Conservation (phyloP, 1,140 invertebrate genomes). For the Sycophaga agraensis region DNA sequence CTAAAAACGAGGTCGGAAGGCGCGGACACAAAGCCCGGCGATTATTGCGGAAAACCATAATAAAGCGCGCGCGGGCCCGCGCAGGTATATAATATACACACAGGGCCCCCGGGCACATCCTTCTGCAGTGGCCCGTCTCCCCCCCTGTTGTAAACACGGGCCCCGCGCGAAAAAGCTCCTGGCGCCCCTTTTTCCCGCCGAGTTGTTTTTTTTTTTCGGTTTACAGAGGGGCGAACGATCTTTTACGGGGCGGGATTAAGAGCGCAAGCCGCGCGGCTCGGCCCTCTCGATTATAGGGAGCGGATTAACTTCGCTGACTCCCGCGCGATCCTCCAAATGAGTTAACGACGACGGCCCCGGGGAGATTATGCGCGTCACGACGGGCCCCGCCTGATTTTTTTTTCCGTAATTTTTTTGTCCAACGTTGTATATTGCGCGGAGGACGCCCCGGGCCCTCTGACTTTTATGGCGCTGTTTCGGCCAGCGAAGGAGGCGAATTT, state of each 20-base stretch:
- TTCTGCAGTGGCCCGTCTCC: background rate
- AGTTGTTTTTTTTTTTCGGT: too few relatives aligned
- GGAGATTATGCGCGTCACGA: background rate
- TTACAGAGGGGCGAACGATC: too few relatives aligned
- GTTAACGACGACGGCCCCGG: constrained; percentile 28
- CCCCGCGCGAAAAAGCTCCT: constrained; percentile 3
- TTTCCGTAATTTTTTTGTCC: constrained; percentile 4
- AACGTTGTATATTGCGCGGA: background rate
- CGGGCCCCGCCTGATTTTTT: constrained; percentile 11
- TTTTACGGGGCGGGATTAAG: constrained; percentile 29
- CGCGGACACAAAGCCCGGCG: constrained; percentile 8
- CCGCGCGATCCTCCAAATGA: constrained; percentile 32
- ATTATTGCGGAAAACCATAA: constrained; percentile 38
- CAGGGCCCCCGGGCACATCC: background rate
- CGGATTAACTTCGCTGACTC: constrained; percentile 41
- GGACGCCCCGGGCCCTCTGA: background rate
- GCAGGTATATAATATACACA: background rate
- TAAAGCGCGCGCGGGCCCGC: constrained; percentile 23
- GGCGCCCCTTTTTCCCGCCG: background rate
- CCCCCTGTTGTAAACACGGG: background rate
- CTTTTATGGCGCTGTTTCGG: background rate
- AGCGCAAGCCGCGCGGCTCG: too few relatives aligned
- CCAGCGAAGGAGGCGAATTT: background rate
- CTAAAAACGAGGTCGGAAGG: too few relatives aligned
- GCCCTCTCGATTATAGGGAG: constrained; percentile 38